Conservation (phyloP, 2,113 vertebrate genomes). For the Rhabdornis inornatus region DNA sequence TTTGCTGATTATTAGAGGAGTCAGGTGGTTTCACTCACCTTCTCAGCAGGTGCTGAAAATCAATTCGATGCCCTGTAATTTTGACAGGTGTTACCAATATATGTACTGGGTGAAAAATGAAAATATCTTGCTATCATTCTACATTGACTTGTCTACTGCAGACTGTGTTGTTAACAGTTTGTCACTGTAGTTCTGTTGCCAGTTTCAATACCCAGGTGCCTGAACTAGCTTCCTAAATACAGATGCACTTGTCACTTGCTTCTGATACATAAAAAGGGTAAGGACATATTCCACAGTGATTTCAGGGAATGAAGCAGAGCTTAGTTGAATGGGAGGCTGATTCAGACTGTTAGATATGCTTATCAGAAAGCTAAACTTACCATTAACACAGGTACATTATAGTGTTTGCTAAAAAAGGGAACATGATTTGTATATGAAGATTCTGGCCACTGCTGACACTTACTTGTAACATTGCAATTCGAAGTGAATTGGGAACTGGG, state of each 20-base stretch:
- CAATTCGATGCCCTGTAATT: background rate
- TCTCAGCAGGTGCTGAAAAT: background rate
- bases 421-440: accelerated
- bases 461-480: background rate
- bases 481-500: background rate
- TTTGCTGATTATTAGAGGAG: background rate
- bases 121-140: background rate
- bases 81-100: background rate
- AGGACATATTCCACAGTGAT: background rate
- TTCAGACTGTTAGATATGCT: background rate
- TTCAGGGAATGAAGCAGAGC: background rate
- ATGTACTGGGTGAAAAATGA: background rate
- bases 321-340: background rate
- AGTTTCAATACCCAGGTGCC: background rate
- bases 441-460: background rate
- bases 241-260: background rate
- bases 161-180: background rate
- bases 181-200: background rate
- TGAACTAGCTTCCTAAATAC: background rate
- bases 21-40: background rate
- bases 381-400: background rate
- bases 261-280: background rate
- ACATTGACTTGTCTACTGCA: background rate
- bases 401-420: background rate
- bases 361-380: background rate